Percentiles rank a stretch among this genome's conserved stretches.
Conservation (phyloP, 2,113 vertebrate species). For the Leuciscus idus region DNA sequence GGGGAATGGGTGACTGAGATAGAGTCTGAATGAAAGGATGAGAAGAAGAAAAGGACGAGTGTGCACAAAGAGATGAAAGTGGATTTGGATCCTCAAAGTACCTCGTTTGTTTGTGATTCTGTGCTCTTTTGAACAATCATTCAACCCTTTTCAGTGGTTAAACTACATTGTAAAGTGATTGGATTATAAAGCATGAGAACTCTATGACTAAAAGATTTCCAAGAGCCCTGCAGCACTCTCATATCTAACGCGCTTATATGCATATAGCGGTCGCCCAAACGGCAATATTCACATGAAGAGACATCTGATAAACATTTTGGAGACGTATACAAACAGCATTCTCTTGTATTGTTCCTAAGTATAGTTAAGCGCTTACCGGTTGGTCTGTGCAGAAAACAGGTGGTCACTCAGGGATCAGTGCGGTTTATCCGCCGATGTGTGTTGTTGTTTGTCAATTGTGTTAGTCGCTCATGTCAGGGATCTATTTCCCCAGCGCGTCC, state of each 20-base stretch:
- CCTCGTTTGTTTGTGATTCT: constrained; percentile 14
- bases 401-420: constrained; percentile 22
- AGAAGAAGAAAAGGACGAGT: background rate
- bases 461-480: constrained; percentile 2
- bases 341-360: background rate
- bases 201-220: background rate
- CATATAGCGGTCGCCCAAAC: background rate
- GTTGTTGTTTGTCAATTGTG: constrained; percentile 7
- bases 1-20: background rate
- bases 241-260: background rate
- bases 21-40: background rate
- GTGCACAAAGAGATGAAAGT: constrained; percentile 27
- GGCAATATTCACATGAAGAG: background rate
- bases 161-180: background rate
- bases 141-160: background rate
- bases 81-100: constrained; percentile 40
- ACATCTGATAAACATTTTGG: background rate
- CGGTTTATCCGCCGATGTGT: background rate
- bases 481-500: background rate
- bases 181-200: background rate
- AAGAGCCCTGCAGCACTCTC: background rate
- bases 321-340: background rate
- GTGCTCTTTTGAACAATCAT: background rate
- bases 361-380: background rate
- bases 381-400: constrained; percentile 15